Evolutionary conservation across 2,888 invertebrate genomes (phyloP).

Genomic region (Dolichomitus sp.): DNA sequence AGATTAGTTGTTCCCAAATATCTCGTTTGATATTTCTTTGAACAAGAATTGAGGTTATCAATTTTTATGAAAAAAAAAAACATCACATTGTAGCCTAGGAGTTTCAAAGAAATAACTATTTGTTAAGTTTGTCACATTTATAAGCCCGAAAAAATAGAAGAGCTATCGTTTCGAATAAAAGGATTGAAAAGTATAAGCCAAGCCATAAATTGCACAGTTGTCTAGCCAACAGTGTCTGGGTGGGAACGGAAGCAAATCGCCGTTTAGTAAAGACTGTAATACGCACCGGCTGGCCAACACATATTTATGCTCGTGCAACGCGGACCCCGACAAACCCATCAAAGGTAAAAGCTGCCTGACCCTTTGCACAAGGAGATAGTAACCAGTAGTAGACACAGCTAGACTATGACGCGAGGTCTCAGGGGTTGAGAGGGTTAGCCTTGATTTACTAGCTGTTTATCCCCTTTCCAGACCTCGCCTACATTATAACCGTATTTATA

Average conservation of each 20-base stretch:
- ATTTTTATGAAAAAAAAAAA: background rate
- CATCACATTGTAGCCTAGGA: no score
- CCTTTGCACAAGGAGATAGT: conserved; percentile 59
- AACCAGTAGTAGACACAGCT: conserved; percentile 40
- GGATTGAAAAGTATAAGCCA: background rate
- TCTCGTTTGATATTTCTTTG: background rate
- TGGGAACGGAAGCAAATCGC: conserved; percentile 57
- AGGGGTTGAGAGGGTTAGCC: conserved; percentile 70
- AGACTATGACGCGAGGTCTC: conserved; percentile 26
- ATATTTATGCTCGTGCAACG: conserved; percentile 23
- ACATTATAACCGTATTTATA: conserved; percentile 85
- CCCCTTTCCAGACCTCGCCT: conserved; percentile 79
- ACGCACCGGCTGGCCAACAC: conserved; percentile 44
- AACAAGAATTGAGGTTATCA: background rate
- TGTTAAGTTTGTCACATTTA: background rate
- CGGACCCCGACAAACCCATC: conserved; percentile 60
- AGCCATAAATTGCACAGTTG: conserved; percentile 43
- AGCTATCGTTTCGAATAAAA: background rate
- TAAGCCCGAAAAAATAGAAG: background rate
- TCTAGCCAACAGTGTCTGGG: conserved; percentile 15
- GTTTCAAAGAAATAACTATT: background rate
- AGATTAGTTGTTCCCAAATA: background rate
- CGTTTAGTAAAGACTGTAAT: conserved; percentile 53
- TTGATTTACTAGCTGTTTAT: conserved; percentile 85
- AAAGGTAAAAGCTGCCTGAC: conserved; percentile 55